Conservation (phyloP, 1,140 invertebrate genomes). For the Episyrphus balteatus region DNA sequence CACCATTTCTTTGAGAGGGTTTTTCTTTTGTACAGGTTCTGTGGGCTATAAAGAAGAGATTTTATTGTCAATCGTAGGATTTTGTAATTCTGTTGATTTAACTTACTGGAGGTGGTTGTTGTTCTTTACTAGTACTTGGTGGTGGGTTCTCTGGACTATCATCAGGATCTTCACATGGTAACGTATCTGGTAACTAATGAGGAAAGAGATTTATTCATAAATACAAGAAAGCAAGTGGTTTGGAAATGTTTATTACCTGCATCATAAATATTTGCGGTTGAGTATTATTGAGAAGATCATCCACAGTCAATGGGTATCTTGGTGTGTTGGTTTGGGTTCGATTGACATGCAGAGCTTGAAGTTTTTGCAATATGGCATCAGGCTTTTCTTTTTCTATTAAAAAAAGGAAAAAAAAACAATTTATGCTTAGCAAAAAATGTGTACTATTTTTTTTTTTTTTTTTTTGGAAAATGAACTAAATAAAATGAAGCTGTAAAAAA, state of each 20-base stretch:
- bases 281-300: slow-evolving; percentile 14
- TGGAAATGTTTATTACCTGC: too few species aligned
- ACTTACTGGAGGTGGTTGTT: not conserved
- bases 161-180: slow-evolving; percentile 36
- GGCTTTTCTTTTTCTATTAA: not conserved
- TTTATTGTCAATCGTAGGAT: not conserved
- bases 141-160: slow-evolving; percentile 6
- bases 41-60: not conserved
- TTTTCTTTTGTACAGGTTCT: slow-evolving; percentile 5
- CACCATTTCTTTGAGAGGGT: slow-evolving; percentile 30
- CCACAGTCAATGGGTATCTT: slow-evolving; percentile 21
- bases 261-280: slow-evolving; percentile 27
- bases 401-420: too few species aligned
- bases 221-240: too few species aligned
- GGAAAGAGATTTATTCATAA: too few species aligned
- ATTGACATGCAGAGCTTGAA: slow-evolving; percentile 14
- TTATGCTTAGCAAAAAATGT: too few species aligned
- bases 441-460: too few species aligned
- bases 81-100: not conserved
- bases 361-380: slow-evolving; percentile 14
- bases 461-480: too few species aligned
- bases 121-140: slow-evolving; percentile 4
- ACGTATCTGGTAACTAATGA: slow-evolving; percentile 38
- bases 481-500: too few species aligned
- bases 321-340: slow-evolving; percentile 11